phyloP scores from a whole-genome alignment of 2,113 vertebrate genomes.

The Rhinopomastus cyanomelas region DNA sequence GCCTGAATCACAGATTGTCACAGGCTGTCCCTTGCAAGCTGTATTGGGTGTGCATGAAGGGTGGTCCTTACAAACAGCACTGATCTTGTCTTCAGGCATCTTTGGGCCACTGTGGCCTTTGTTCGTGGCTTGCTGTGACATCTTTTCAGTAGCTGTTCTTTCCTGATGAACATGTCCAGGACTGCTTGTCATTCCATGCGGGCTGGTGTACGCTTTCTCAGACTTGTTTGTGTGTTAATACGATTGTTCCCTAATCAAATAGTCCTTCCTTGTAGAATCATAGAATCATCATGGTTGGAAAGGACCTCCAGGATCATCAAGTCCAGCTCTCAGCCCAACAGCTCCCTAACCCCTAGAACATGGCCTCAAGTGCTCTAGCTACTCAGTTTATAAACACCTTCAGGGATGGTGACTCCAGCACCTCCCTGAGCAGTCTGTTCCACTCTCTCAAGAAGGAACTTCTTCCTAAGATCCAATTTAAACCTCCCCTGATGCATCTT shows the following conservation, averaged over 20 bases:
- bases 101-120: not conserved
- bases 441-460: no score
- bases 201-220: not conserved
- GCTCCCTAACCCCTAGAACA: no score
- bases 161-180: not conserved
- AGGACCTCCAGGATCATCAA: no score
- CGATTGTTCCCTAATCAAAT: not conserved
- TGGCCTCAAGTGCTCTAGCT: no score
- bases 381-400: no score
- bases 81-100: not conserved
- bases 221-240: rapidly evolving
- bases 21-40: not conserved
- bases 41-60: rapidly evolving
- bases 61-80: not conserved
- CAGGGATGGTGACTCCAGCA: no score
- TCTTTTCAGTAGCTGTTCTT: not conserved
- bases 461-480: no score
- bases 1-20: rapidly evolving
- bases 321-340: no score
- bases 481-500: no score
- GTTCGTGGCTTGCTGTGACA: not conserved
- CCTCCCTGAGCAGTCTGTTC: no score
- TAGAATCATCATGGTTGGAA: no score
- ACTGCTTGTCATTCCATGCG: not conserved
- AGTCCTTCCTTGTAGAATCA: no score